Evolutionary conservation across 1,140 invertebrate genomes (phyloP).

Genomic region (Eumaeus atala): DNA sequence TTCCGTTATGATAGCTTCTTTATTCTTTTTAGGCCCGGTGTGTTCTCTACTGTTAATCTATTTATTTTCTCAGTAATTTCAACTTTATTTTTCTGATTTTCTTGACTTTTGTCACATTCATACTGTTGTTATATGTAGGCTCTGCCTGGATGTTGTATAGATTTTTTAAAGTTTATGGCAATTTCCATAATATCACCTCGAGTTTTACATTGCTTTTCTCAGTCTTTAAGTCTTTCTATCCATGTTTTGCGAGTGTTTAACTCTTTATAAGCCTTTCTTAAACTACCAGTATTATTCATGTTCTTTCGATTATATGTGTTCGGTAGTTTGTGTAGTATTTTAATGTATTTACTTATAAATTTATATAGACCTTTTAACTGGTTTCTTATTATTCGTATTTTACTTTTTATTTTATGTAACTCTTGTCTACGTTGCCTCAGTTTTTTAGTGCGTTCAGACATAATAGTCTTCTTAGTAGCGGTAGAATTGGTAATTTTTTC

Average conservation of each 20-base stretch:
- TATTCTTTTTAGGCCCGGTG: no score
- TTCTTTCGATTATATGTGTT: neutral
- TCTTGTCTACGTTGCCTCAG: neutral
- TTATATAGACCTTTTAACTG: neutral
- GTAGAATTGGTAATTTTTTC: no score
- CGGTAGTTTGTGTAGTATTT: neutral
- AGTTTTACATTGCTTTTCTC: neutral
- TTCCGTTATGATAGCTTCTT: no score
- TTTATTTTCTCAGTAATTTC: neutral
- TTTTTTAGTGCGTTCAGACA: neutral
- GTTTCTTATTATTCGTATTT: neutral
- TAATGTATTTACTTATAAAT: neutral
- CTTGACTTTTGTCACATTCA: no score
- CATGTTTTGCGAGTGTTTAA: neutral
- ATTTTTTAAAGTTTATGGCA: neutral
- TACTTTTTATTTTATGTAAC: neutral
- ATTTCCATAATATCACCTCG: neutral
- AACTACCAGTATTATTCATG: neutral
- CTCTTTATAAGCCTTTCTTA: neutral
- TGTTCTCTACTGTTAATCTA: neutral
- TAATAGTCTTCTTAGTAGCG: no score
- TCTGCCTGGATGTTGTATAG: neutral
- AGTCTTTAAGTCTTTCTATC: neutral
- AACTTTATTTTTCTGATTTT: neutral
- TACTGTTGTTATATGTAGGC: no score